These are phyloP conservation scores for Tribolium castaneum DNA, from an alignment of 1,140 invertebrate genomes.

Conservation along the genomic window DNA sequence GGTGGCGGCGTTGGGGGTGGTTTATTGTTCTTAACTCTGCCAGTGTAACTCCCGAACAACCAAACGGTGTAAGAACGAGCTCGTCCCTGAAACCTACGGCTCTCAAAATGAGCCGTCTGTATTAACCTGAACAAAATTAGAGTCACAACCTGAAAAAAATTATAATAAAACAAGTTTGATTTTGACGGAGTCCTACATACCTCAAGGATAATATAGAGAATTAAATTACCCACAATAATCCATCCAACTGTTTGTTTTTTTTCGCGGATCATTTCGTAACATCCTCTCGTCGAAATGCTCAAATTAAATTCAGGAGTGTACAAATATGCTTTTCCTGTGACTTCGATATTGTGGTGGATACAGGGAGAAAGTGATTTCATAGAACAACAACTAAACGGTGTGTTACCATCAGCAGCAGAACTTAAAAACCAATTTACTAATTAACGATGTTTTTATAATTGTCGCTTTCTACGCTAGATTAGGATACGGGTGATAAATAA, in stretches of 20 bases:
- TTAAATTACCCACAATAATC: constrained; percentile 55
- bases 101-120: constrained; percentile 55
- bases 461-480: neutral
- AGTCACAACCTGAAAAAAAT: constrained; percentile 44
- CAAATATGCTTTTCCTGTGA: constrained; percentile 52
- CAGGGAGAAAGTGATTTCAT: constrained; percentile 60
- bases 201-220: constrained; percentile 51
- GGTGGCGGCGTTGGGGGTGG: constrained; percentile 29
- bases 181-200: constrained; percentile 39
- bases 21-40: constrained; percentile 31
- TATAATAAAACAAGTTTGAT: neutral
- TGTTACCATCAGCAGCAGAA: constrained; percentile 46
- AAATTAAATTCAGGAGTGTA: constrained; percentile 60
- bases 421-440: constrained; percentile 2
- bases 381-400: constrained; percentile 61
- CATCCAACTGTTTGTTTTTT: constrained; percentile 55
- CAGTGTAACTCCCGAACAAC: constrained; percentile 52
- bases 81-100: constrained; percentile 47
- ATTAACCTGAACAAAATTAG: constrained; percentile 53
- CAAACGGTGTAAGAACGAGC: constrained; percentile 53
- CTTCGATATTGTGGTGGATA: constrained; percentile 61
- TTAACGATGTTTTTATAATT: neutral
- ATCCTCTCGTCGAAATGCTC: constrained; percentile 58
- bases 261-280: constrained; percentile 53
- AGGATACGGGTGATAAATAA: neutral